These are phyloP conservation scores for Polyboroides typus DNA, from an alignment of 2,797 vertebrate species.

Conservation along the genomic window DNA sequence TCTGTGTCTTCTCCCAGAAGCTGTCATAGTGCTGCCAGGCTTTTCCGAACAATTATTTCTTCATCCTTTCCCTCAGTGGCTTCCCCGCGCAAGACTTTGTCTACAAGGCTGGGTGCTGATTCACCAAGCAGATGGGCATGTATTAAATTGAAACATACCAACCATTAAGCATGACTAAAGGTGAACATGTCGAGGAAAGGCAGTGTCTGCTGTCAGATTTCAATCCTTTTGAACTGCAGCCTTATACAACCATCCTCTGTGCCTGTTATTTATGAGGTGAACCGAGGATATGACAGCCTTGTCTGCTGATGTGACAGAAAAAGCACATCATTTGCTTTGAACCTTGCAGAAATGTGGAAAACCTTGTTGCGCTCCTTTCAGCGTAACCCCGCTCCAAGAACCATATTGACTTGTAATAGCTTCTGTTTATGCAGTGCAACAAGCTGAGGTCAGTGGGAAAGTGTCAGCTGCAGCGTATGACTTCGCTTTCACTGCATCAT, in stretches of 20 bases:
- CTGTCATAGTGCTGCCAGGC: neutral
- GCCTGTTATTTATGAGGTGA: conserved; percentile 37
- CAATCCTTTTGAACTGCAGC: neutral
- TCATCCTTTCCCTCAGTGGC: neutral
- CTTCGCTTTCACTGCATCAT: conserved; percentile 53
- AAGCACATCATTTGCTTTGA: neutral
- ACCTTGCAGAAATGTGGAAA: neutral
- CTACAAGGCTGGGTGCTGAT: neutral
- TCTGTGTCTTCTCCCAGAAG: neutral
- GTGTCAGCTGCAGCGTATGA: conserved; percentile 33
- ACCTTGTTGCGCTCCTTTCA: neutral
- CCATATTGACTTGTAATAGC: conserved; percentile 30
- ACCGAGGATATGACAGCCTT: neutral
- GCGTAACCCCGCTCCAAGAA: neutral
- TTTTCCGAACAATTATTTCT: neutral
- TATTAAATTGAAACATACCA: neutral
- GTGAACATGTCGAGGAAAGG: neutral
- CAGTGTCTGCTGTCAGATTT: neutral
- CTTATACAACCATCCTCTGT: neutral
- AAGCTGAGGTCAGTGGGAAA: conserved; percentile 47
- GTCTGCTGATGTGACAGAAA: neutral
- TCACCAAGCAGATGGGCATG: neutral
- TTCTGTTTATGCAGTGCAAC: conserved; percentile 35
- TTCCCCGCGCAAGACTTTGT: neutral
- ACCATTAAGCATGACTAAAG: neutral